Conservation (phyloP, 2,113 vertebrate genomes). For the Mungos mungo region DNA sequence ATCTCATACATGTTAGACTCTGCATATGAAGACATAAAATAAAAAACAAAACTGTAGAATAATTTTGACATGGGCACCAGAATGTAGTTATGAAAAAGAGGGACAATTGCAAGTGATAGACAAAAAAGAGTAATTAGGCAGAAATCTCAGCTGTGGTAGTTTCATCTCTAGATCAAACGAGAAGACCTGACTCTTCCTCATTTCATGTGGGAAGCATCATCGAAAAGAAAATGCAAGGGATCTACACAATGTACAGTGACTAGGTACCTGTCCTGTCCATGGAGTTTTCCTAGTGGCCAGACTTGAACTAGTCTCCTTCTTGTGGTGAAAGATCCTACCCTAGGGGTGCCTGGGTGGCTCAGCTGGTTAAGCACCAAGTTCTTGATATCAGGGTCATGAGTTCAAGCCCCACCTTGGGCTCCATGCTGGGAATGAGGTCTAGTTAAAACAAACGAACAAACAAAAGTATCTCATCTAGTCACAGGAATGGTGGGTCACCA, state of each 20-base stretch:
- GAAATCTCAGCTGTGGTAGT: background rate
- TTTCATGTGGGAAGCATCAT: background rate
- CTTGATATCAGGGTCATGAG: too few species aligned
- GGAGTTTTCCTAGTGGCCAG: background rate
- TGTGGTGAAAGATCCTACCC: background rate
- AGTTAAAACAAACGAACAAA: too few species aligned
- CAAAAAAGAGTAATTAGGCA: background rate
- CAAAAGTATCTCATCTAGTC: too few species aligned
- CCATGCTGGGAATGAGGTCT: too few species aligned
- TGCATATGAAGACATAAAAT: background rate
- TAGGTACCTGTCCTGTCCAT: background rate
- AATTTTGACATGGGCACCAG: background rate
- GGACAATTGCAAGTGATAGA: background rate
- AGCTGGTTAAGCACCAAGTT: too few species aligned
- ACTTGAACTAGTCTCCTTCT: too few species aligned
- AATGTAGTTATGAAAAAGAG: background rate
- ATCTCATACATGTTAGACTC: background rate
- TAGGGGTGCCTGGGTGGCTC: too few species aligned
- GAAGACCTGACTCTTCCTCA: background rate
- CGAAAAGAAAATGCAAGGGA: background rate
- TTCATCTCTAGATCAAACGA: background rate
- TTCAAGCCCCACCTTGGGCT: too few species aligned
- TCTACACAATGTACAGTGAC: background rate
- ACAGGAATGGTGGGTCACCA: background rate
- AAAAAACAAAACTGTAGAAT: background rate